Percentiles rank a stretch among this genome's conserved stretches.
Conservation (phyloP, 2,797 vertebrate species). For the Morelia viridis region DNA sequence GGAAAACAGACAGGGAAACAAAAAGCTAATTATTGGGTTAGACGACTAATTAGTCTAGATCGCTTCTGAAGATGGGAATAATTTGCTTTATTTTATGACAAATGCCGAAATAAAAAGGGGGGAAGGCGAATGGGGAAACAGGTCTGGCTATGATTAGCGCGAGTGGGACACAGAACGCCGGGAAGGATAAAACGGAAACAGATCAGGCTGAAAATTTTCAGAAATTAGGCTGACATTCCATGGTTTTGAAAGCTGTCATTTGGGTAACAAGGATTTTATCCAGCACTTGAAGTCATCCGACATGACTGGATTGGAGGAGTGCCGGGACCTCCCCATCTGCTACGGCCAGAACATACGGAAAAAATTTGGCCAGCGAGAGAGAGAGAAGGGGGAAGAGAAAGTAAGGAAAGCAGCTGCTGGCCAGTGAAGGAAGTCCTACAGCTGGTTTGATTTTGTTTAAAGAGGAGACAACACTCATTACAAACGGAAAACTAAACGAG, state of each 20-base stretch:
- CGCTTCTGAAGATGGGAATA: constrained; percentile 82
- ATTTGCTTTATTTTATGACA: constrained; percentile 87
- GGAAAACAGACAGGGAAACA: constrained; percentile 84
- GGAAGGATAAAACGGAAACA: constrained; percentile 78
- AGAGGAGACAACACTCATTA: constrained; percentile 38
- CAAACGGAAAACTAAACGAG: not conserved
- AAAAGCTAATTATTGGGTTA: constrained; percentile 86
- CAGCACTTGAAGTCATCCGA: constrained; percentile 19
- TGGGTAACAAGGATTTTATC: constrained; percentile 60
- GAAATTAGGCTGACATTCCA: constrained; percentile 24
- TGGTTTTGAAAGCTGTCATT: constrained; percentile 50
- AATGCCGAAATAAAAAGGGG: constrained; percentile 82
- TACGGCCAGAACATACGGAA: constrained; percentile 54
- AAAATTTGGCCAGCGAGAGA: constrained; percentile 56
- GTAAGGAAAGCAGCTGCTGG: constrained; percentile 37
- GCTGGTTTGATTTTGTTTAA: constrained; percentile 41
- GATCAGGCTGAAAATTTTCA: constrained; percentile 74
- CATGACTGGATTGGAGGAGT: constrained; percentile 39
- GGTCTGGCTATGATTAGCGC: constrained; percentile 80
- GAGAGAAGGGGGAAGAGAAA: constrained; percentile 31
- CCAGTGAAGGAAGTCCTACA: constrained; percentile 36
- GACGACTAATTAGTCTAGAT: constrained; percentile 85
- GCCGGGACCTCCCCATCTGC: constrained; percentile 59
- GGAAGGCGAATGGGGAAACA: constrained; percentile 54
- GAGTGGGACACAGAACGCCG: constrained; percentile 77